phyloP scores from a whole-genome alignment of 1,140 invertebrate species.

The Gonioctena quinquepunctata region DNA sequence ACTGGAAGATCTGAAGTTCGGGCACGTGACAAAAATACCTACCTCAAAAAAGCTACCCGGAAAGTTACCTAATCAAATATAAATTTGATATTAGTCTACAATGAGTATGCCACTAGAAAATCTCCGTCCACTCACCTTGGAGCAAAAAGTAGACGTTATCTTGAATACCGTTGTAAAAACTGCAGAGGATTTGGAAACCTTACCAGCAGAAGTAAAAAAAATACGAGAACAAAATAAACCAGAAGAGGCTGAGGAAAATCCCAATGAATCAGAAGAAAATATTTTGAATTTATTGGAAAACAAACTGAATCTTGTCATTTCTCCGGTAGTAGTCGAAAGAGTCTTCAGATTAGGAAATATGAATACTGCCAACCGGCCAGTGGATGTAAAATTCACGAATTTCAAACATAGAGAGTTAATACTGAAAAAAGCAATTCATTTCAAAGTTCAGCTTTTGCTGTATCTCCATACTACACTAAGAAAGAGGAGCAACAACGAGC shows the following conservation, averaged over 20 bases:
- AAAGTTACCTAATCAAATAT: background rate
- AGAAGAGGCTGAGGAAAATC: background rate
- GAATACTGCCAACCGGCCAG: background rate
- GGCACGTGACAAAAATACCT: background rate
- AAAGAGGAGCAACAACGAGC: background rate
- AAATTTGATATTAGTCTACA: background rate
- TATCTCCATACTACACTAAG: background rate
- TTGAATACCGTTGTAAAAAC: conserved; percentile 6
- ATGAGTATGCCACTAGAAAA: background rate
- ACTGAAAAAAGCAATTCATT: background rate
- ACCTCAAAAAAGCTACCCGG: background rate
- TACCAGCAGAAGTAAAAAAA: background rate
- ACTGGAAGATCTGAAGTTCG: background rate
- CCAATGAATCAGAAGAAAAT: background rate
- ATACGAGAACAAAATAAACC: background rate
- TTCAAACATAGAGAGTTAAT: background rate
- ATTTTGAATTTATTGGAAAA: background rate
- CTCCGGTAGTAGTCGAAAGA: background rate
- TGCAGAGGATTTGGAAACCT: background rate
- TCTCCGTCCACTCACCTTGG: background rate
- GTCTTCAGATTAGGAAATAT: background rate
- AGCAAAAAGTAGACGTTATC: background rate
- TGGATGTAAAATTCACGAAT: background rate
- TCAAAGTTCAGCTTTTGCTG: background rate
- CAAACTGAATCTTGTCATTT: background rate